These are phyloP conservation scores for Avahi laniger DNA, from an alignment of 2,797 vertebrate species.

Conservation along the genomic window DNA sequence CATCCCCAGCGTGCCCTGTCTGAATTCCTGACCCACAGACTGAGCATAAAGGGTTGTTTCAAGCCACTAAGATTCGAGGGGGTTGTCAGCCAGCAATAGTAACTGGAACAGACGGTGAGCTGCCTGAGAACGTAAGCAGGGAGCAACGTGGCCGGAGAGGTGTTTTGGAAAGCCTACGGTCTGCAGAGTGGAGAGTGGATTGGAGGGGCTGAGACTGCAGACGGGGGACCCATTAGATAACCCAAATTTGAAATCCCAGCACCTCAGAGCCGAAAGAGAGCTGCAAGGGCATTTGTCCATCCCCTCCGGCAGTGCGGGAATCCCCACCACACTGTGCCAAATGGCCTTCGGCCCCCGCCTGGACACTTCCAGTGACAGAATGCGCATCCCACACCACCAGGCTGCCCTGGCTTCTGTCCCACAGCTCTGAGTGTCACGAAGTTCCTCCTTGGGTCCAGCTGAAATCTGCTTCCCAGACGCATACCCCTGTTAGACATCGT, in stretches of 20 bases:
- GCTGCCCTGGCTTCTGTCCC: neutral
- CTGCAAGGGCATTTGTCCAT: neutral
- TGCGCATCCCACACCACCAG: neutral
- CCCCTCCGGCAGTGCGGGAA: accelerated
- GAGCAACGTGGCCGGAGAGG: accelerated
- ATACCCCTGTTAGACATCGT: accelerated
- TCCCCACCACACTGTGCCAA: accelerated
- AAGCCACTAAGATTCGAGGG: neutral
- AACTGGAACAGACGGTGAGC: neutral
- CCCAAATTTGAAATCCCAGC: neutral
- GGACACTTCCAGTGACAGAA: neutral
- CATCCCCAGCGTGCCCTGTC: neutral
- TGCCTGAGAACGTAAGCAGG: accelerated
- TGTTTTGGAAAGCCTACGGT: neutral
- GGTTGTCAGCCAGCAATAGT: accelerated
- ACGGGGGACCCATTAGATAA: neutral
- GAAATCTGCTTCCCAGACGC: neutral
- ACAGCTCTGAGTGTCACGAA: accelerated
- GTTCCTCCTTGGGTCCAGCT: accelerated
- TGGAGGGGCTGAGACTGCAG: neutral
- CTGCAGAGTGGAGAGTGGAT: neutral
- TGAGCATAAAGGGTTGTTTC: accelerated
- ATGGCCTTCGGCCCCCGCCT: neutral
- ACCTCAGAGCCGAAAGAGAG: neutral
- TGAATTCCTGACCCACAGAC: neutral